Percentiles rank a stretch among this genome's conserved stretches.
Evolutionary conservation across 2,888 invertebrate genomes (phyloP).

Genomic region (Machimus atricapillus): DNA sequence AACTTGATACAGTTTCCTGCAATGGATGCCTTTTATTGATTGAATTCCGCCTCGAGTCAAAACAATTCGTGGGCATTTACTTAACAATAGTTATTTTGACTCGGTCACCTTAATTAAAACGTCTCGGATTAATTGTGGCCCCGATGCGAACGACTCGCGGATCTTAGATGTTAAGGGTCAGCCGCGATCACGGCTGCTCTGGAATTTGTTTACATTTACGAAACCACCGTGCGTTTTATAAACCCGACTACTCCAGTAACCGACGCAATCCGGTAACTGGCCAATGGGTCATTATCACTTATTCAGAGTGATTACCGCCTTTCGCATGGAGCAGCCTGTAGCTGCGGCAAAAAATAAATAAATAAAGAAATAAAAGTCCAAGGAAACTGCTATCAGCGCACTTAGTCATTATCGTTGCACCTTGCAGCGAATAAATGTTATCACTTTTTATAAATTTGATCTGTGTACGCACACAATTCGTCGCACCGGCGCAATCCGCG

Average conservation of each 20-base stretch:
- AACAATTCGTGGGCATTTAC: neutral
- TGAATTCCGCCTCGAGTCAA: neutral
- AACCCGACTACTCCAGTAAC: constrained; percentile 20
- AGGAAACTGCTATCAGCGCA: constrained; percentile 8
- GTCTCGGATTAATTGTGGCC: neutral
- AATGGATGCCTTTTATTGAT: neutral
- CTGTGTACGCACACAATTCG: constrained; percentile 7
- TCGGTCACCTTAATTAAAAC: neutral
- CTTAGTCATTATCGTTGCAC: constrained; percentile 27
- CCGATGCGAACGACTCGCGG: neutral
- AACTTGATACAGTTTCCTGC: neutral
- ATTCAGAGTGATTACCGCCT: constrained; percentile 12
- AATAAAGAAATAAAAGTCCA: neutral
- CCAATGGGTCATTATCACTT: constrained; percentile 37
- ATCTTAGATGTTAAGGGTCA: neutral
- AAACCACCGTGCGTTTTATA: neutral
- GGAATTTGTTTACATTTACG: constrained; percentile 16
- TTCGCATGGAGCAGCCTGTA: neutral
- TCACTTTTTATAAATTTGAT: constrained; percentile 21
- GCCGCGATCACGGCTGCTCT: neutral
- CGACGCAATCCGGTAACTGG: neutral
- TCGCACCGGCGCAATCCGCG: neutral
- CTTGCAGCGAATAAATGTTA: constrained; percentile 24
- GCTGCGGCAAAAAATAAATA: neutral
- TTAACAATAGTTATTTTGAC: neutral